Base-by-base conservation (phyloP, 2,113 vertebrate genomes). In the Syrmaticus mikado region DNA sequence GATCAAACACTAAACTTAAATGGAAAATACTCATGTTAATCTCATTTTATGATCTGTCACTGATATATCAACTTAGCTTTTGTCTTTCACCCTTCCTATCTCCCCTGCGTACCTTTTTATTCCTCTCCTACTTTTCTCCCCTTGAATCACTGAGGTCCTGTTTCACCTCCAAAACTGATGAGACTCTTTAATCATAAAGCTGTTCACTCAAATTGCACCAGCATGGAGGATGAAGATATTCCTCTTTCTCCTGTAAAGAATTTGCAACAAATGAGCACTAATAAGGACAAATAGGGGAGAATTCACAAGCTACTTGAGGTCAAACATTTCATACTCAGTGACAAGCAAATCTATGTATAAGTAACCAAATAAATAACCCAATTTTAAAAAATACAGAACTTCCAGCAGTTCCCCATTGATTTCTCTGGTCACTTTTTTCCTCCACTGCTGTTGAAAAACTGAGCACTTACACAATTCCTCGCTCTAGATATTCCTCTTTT, bases 141-240 rank as follows among this genome's bases (percentile, higher is more conserved):
- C 41, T 82, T 78, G 52, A 83, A 91, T 78, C 57, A 93, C 93
- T 73, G 38, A 85, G 40, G 64, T 93, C 85, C 76, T 50, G 9
- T 68, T 89, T 77, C 82, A 74, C 83, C 76, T 97, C 55, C 48
- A 96, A 96, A 97, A 94, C 82, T 85, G 89, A 81, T 83, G 82
- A 93, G 97, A 88, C 67, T 94, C 96, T 93, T 97, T 93, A 96
- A 96, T 96, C 93, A 94, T 27, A 30, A 92, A 81, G 84, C 77
- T 78, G 75, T 91, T 96, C 94, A 95, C 94, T 95, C 92, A 92
- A 95, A 95, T 96, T 93, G 91, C 68, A 53, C 40, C 75, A 72
- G 62, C 81, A 70, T 62, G 43, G 64, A 89, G 34, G 87, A 70
- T 40, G 45, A 93, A 92, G 67, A 55, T 85, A 79, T 95, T 95